Conservation (phyloP, 1,140 invertebrate genomes). For the Spodoptera litura region DNA sequence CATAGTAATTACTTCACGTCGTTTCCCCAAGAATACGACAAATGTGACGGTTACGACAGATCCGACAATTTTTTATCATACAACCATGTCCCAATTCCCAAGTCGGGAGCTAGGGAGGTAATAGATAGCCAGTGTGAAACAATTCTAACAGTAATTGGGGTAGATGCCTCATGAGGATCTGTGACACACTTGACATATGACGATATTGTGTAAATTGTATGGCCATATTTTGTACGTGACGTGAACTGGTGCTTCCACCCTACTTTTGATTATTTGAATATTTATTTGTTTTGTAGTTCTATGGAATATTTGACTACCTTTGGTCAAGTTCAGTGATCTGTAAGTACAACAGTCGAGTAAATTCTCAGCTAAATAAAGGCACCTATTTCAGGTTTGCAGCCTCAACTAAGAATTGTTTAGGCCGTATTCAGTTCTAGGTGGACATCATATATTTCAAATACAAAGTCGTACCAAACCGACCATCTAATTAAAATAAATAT, state of each 20-base stretch:
- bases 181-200: constrained; percentile 76
- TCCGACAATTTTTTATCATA: constrained; percentile 68
- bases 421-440: no score
- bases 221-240: constrained; percentile 68
- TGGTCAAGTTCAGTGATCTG: no score
- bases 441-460: no score
- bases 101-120: constrained; percentile 63
- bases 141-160: constrained; percentile 83
- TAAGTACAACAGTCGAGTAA: no score
- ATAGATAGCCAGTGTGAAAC: constrained; percentile 79
- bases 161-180: constrained; percentile 69
- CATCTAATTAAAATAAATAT: no score
- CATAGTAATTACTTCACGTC: constrained; percentile 67
- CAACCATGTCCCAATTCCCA: constrained; percentile 63
- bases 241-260: constrained; percentile 51
- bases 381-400: no score
- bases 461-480: no score
- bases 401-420: no score
- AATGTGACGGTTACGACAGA: constrained; percentile 21
- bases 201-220: constrained; percentile 83
- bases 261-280: constrained; percentile 40
- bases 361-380: no score
- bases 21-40: constrained; percentile 43
- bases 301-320: no score
- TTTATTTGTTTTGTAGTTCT: constrained; percentile 17